Evolutionary conservation across 1,140 invertebrate genomes (phyloP).

Genomic region (Melipona quadrifasciata): DNA sequence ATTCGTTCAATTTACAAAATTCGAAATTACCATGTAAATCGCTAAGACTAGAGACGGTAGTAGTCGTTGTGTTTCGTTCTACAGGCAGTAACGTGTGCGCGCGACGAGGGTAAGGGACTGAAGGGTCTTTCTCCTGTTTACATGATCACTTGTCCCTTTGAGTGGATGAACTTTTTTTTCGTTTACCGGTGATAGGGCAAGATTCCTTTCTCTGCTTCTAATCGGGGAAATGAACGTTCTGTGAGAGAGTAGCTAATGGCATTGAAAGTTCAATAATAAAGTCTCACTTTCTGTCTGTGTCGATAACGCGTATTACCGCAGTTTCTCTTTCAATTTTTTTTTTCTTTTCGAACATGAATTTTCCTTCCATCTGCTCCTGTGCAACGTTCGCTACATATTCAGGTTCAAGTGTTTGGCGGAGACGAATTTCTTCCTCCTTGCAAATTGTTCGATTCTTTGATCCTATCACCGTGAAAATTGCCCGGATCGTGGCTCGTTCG

Average conservation of each 20-base stretch:
- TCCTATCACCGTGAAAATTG: constrained; percentile 5
- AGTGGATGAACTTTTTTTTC: not conserved
- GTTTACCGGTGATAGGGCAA: constrained; percentile 13
- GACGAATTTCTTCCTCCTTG: not conserved
- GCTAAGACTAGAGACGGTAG: constrained; percentile 73
- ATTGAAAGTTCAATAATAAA: not conserved
- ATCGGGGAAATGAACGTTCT: not conserved
- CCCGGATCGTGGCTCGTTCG: not conserved
- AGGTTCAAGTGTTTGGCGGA: not conserved
- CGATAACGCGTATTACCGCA: not conserved
- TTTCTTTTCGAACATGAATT: not conserved
- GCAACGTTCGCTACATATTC: too few relatives aligned
- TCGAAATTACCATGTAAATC: constrained; percentile 60
- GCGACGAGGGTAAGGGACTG: constrained; percentile 27
- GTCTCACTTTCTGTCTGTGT: too few relatives aligned
- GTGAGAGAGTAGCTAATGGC: not conserved
- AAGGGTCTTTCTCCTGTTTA: too few relatives aligned
- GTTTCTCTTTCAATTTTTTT: not conserved
- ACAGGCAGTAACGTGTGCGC: constrained; percentile 60
- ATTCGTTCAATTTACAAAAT: constrained; percentile 55
- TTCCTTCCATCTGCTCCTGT: too few relatives aligned
- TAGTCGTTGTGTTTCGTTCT: constrained; percentile 74
- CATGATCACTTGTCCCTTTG: too few relatives aligned
- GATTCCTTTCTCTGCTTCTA: not conserved
- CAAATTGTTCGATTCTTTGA: not conserved